These are phyloP conservation scores for Pelosia muscerda DNA, from an alignment of 2,888 invertebrate species.

Conservation along the genomic window DNA sequence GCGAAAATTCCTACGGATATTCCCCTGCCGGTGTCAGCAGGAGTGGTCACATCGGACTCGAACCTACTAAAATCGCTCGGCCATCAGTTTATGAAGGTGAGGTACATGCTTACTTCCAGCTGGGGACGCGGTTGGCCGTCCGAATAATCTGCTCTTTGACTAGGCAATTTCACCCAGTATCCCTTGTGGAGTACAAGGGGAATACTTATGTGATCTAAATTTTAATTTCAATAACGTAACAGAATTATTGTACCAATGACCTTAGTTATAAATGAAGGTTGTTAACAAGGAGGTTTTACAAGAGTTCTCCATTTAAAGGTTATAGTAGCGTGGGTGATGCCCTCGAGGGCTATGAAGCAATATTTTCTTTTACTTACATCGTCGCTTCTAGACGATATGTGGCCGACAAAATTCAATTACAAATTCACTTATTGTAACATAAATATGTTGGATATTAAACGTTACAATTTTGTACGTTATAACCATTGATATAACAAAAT, in stretches of 20 bases:
- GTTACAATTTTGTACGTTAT: neutral
- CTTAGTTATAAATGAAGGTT: neutral
- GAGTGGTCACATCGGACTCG: too few relatives aligned
- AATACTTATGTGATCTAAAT: neutral
- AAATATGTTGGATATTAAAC: neutral
- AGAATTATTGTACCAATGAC: neutral
- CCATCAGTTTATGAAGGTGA: too few relatives aligned
- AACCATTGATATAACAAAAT: too few relatives aligned
- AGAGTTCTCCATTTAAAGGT: conserved; percentile 4
- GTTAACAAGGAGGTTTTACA: conserved; percentile 8
- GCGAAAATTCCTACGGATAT: too few relatives aligned
- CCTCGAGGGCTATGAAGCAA: neutral
- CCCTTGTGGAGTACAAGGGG: too few relatives aligned
- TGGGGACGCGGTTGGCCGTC: too few relatives aligned
- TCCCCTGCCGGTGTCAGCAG: too few relatives aligned
- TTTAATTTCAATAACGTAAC: neutral
- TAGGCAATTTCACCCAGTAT: too few relatives aligned
- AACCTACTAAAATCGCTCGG: too few relatives aligned
- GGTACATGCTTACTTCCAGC: too few relatives aligned
- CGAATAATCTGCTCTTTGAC: too few relatives aligned
- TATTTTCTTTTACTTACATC: conserved; percentile 3
- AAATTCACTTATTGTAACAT: neutral
- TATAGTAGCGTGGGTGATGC: neutral
- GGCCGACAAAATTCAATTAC: conserved; percentile 5
- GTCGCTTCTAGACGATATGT: neutral